A percentile compares a stretch with the other conserved stretches of the same genome.
These are phyloP conservation scores for Hydrolagus colliei DNA, from an alignment of 2,797 vertebrate genomes.

Conservation along the genomic window DNA sequence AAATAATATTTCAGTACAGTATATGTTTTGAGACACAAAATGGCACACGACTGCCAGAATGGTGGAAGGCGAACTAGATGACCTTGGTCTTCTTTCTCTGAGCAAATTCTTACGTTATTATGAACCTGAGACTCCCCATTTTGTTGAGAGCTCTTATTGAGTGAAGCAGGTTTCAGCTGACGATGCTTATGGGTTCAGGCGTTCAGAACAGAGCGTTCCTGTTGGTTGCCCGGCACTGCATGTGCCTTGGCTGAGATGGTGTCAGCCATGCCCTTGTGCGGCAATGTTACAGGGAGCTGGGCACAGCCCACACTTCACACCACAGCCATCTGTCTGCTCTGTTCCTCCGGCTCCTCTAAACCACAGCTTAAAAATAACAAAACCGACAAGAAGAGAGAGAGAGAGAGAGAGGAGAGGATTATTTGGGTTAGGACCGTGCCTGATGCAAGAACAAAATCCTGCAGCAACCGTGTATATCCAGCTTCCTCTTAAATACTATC, in stretches of 20 bases:
- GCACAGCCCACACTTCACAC: background rate
- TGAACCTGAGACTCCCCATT: background rate
- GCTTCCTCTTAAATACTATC: too few relatives aligned
- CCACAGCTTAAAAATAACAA: background rate
- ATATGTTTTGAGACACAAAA: too few relatives aligned
- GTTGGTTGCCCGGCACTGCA: background rate
- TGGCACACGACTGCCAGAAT: too few relatives aligned
- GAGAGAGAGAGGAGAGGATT: background rate
- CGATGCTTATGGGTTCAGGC: background rate
- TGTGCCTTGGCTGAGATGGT: background rate
- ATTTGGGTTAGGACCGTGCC: background rate
- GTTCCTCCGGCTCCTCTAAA: background rate
- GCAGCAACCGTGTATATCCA: too few relatives aligned
- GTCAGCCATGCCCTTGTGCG: conserved; percentile 10
- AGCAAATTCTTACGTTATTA: background rate
- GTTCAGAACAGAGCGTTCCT: background rate
- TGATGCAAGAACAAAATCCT: too few relatives aligned
- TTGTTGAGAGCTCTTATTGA: background rate
- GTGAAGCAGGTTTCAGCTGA: conserved; percentile 1
- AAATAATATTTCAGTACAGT: too few relatives aligned
- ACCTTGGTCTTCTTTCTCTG: too few relatives aligned
- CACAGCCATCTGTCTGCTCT: background rate
- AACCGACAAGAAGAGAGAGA: background rate
- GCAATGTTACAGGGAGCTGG: background rate
- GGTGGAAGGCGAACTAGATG: too few relatives aligned